Conservation (phyloP, 2,888 invertebrate genomes). For the Ecdyonurus torrentis region DNA sequence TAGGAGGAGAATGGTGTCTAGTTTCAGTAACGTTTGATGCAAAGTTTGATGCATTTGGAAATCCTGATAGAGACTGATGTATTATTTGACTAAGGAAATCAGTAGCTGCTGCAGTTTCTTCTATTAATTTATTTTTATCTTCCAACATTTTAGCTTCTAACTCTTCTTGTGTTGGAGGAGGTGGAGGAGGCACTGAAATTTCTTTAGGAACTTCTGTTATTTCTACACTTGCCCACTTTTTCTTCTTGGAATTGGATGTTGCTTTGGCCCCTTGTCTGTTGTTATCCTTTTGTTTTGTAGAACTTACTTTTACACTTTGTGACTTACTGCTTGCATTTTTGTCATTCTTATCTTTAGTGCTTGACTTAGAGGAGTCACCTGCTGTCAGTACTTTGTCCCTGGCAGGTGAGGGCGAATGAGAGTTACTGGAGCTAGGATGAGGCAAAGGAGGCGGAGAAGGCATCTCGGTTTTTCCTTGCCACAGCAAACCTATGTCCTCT, state of each 20-base stretch:
- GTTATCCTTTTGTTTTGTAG: neutral
- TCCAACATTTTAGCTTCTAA: conserved; percentile 7
- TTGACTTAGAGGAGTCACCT: neutral
- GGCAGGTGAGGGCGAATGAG: conserved; percentile 1
- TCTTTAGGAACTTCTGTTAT: conserved; percentile 2
- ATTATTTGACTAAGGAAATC: conserved; percentile 28
- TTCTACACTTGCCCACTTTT: neutral
- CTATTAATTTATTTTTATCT: conserved; percentile 16
- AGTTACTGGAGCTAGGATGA: neutral
- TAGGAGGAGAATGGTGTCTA: neutral
- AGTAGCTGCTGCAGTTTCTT: conserved; percentile 28
- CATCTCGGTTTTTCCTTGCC: conserved; percentile 1
- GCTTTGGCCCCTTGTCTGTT: neutral
- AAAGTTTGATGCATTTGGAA: conserved; percentile 7
- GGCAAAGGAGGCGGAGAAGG: neutral
- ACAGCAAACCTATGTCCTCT: neutral
- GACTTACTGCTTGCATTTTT: neutral
- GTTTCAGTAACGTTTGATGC: neutral
- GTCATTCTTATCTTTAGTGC: neutral
- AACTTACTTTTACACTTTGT: neutral
- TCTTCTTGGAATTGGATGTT: neutral
- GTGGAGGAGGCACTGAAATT: conserved; percentile 2
- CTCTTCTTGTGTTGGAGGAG: conserved; percentile 2
- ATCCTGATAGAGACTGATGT: conserved; percentile 17
- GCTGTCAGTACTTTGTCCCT: neutral